Base-by-base conservation (phyloP, 2,888 invertebrate genomes). In the Empis livida region DNA sequence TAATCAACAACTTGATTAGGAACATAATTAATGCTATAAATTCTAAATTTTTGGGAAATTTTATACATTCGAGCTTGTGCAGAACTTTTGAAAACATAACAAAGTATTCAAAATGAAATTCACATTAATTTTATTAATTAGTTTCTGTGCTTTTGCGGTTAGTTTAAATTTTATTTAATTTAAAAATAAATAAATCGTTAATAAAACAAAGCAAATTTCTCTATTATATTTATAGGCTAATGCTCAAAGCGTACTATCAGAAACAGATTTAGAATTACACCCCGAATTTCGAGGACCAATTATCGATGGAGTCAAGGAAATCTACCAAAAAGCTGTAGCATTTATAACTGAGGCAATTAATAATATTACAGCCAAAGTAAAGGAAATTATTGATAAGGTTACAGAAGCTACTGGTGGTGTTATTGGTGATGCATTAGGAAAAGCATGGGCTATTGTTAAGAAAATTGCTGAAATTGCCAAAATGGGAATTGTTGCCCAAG, bases 141-240 rank as follows among this genome's bases (percentile, higher is more conserved):
- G 42, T 10, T 11, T 46, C 32, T 46, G 46, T 14, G 42, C 37
- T 15, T 13, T 42, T 38, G 14, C 16, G 42, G 46, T 46, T 23
- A 46, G 23, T 14, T 35, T 32, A 17, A 11, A 30, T 45, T 45
- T 39, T n/a, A 35, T n/a, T 5, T 35, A n/a, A 5, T 35, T 4
- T 35, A 13, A 5, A 13, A 35, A 35, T 5, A n/a, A 35, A 13
- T 13, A 5, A 13, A 35, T 35, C 2, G n/a, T n/a, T n/a, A 5
- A 13, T 35, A n/a, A 14, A 5, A 9, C 5, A 37, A 3, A 37
- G 16, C 8, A 15, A 15, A 15, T 15, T 37, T 37, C 10, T 37
- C 2, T 14, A 16, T 37, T 37, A 37, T 16, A 16, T 14, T 37
- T 15, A 16, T 17, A 39, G 39, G 39, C 39, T 5, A 10, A 39